Conservation (phyloP, 2,888 invertebrate genomes). For the Aphrophora alni region DNA sequence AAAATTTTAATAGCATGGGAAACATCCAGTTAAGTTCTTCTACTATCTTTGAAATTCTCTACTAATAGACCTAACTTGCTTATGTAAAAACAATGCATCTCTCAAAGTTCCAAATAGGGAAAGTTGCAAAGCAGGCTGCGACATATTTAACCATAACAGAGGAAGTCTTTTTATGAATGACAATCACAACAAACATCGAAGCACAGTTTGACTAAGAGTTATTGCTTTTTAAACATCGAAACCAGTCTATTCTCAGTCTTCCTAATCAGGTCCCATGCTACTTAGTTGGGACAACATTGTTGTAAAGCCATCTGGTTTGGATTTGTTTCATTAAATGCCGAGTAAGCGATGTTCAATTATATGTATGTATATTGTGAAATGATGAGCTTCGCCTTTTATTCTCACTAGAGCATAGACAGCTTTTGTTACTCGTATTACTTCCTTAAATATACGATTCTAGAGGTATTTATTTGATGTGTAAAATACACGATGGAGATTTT, state of each 20-base stretch:
- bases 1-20: neutral
- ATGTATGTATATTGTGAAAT: no score
- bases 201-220: neutral
- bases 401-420: no score
- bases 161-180: neutral
- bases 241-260: neutral
- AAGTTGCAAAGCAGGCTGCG: neutral
- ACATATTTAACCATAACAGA: neutral
- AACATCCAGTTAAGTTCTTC: neutral
- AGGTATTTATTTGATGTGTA: no score
- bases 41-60: neutral
- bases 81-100: neutral
- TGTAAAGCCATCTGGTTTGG: no score
- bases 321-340: no score
- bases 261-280: neutral
- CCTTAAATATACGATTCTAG: no score
- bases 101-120: neutral
- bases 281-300: neutral
- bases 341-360: no score
- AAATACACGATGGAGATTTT: no score
- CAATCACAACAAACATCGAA: neutral
- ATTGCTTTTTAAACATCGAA: neutral
- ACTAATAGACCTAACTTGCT: neutral
- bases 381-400: no score
- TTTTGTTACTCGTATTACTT: no score